Evolutionary conservation across 37 sponge, comb jelly and placozoan genomes (phyloP).

Genomic region (Agelas oroides): DNA sequence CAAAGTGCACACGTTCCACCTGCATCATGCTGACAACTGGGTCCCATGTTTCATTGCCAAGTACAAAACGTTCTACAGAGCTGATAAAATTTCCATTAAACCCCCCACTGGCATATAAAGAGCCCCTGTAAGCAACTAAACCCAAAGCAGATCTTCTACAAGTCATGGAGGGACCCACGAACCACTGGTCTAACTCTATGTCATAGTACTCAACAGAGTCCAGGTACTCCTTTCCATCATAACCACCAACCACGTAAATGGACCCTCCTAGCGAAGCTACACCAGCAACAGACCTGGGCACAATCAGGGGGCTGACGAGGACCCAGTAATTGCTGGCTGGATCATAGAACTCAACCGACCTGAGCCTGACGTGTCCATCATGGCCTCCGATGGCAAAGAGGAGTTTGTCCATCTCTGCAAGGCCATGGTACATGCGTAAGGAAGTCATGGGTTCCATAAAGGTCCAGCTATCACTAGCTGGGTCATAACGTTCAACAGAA

Average conservation of each 20-base stretch:
- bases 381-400: constrained; percentile 71
- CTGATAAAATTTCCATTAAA: constrained; percentile 56
- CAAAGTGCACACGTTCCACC: constrained; percentile 54
- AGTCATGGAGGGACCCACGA: constrained; percentile 19
- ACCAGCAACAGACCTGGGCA: constrained; percentile 61
- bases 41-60: constrained; percentile 32
- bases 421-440: constrained; percentile 62
- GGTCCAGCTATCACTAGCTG: constrained; percentile 51
- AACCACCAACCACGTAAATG: constrained; percentile 70
- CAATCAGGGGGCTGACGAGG: constrained; percentile 26
- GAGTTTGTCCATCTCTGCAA: constrained; percentile 20
- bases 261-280: constrained; percentile 41
- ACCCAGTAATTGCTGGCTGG: constrained; percentile 32
- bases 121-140: constrained; percentile 35
- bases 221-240: constrained; percentile 29
- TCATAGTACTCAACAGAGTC: constrained; percentile 59
- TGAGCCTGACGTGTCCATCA: constrained; percentile 45
- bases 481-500: constrained; percentile 61
- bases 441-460: constrained; percentile 14
- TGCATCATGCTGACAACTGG: constrained; percentile 23
- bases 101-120: constrained; percentile 68
- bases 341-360: constrained; percentile 46
- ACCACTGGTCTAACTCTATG: constrained; percentile 51
- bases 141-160: constrained; percentile 54
- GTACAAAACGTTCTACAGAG: constrained; percentile 51